A percentile compares a stretch with the other conserved stretches of the same genome.
These are phyloP conservation scores for Temnothorax rugatulus DNA, from an alignment of 2,888 invertebrate genomes.

Conservation along the genomic window DNA sequence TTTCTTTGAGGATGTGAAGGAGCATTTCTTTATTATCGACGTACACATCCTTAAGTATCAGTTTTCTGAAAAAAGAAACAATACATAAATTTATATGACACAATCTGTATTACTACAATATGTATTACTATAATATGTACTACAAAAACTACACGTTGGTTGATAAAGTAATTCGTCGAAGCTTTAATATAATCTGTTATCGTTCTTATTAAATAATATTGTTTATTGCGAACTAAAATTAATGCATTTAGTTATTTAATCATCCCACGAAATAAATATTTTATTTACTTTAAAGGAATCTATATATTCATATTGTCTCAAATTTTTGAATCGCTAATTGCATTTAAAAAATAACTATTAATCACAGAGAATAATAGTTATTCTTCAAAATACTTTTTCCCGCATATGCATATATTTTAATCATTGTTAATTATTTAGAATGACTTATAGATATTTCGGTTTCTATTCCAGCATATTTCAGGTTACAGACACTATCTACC, in stretches of 20 bases:
- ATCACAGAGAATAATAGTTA: too few relatives aligned
- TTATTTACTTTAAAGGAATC: background rate
- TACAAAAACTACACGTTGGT: background rate
- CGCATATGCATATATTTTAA: background rate
- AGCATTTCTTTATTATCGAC: conserved; percentile 7
- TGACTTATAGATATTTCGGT: background rate
- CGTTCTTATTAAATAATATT: background rate
- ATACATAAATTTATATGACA: background rate
- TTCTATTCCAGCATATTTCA: background rate
- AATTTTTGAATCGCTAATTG: background rate
- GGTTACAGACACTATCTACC: background rate
- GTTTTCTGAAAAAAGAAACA: conserved; percentile 22
- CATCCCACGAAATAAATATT: background rate
- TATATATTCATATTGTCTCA: background rate
- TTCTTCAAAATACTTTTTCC: background rate
- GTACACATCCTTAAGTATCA: background rate
- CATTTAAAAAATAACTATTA: background rate
- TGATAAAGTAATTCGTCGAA: background rate
- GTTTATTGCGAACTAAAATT: background rate
- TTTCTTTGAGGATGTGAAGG: conserved; percentile 56
- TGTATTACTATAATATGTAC: too few relatives aligned
- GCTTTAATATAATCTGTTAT: background rate
- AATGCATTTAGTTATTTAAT: background rate
- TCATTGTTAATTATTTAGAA: background rate
- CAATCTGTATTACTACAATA: background rate